Evolutionary conservation across 2,113 vertebrate genomes (phyloP).

Genomic region (Monopterus albus): DNA sequence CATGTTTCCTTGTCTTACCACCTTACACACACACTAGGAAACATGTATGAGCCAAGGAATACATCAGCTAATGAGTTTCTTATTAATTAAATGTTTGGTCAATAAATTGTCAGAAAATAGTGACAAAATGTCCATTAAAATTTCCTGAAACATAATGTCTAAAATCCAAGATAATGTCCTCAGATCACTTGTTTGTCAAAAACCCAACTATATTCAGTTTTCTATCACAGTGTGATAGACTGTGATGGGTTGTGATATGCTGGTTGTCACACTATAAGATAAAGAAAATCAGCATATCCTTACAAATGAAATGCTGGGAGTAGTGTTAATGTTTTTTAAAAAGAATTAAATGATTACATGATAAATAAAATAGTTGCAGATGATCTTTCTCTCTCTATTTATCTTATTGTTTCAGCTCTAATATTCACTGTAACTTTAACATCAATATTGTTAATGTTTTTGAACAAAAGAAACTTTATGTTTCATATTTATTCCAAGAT

Average conservation of each 20-base stretch:
- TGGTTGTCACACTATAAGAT: too few species aligned
- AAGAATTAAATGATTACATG: too few species aligned
- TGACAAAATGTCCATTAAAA: too few species aligned
- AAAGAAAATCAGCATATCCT: not conserved
- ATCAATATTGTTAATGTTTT: not conserved
- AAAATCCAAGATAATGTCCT: not conserved
- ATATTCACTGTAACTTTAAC: not conserved
- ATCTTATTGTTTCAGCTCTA: slow-evolving; percentile 4
- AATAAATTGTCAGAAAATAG: not conserved
- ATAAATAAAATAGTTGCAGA: too few species aligned
- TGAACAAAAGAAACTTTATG: not conserved
- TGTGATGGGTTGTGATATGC: too few species aligned
- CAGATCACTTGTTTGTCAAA: not conserved
- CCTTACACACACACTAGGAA: not conserved
- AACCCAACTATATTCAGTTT: not conserved
- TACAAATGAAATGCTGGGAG: too few species aligned
- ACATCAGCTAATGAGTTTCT: too few species aligned
- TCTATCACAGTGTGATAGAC: too few species aligned
- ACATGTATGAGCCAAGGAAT: not conserved
- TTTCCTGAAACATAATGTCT: too few species aligned
- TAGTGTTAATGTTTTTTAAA: too few species aligned
- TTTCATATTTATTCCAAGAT: not conserved
- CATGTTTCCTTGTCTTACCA: not conserved
- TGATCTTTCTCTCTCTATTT: too few species aligned
- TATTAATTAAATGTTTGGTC: not conserved